phyloP scores from a whole-genome alignment of 2,797 vertebrate genomes.

The Lithobates sylvaticus region DNA sequence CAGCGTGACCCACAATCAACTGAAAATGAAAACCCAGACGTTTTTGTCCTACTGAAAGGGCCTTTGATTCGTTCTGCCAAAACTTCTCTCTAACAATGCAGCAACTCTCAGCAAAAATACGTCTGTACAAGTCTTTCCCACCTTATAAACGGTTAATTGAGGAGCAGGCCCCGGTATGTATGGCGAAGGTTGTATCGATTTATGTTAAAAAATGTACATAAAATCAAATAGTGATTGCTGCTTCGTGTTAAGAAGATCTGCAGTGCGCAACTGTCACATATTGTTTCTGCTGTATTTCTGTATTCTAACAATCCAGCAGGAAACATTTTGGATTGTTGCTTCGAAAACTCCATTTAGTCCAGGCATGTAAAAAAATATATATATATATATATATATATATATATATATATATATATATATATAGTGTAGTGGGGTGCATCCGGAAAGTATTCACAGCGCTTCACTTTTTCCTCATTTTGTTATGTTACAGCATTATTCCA shows the following conservation, averaged over 20 bases:
- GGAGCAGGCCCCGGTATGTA: neutral
- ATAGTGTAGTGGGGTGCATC: no score
- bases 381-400: no score
- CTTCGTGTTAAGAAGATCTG: neutral
- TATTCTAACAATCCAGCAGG: neutral
- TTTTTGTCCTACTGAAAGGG: slow-evolving; percentile 29
- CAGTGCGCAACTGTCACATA: neutral
- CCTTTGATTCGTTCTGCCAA: slow-evolving; percentile 58
- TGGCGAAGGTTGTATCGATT: neutral
- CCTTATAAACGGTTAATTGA: slow-evolving; percentile 36
- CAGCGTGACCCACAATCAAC: slow-evolving; percentile 55
- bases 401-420: no score
- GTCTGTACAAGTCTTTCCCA: slow-evolving; percentile 30
- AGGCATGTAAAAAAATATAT: no score
- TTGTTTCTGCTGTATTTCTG: neutral
- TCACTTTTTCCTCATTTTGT: no score
- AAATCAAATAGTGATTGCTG: neutral
- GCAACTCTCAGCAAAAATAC: slow-evolving; percentile 22
- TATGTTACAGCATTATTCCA: no score
- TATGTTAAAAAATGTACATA: neutral
- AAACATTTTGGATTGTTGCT: neutral
- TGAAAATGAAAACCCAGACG: slow-evolving; percentile 39
- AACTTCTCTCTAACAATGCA: slow-evolving; percentile 45
- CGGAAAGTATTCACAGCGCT: no score
- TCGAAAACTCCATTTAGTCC: neutral